Conservation (phyloP, 2,113 vertebrate species). For the Tautogolabrus adspersus region DNA sequence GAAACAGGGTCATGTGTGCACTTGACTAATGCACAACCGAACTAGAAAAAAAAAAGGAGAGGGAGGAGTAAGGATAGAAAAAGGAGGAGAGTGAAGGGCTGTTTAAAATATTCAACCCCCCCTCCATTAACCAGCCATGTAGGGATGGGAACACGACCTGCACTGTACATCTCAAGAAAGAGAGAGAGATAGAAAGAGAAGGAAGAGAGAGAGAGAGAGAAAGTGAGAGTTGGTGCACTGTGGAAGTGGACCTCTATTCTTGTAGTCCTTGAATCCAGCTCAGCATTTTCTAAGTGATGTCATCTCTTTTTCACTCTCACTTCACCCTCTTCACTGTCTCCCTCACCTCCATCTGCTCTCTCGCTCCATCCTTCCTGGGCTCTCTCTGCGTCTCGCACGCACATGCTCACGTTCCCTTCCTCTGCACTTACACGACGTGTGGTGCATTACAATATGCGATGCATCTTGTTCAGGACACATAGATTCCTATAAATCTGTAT, state of each 20-base stretch:
- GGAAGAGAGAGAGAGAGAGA: background rate
- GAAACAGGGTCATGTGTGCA: slow-evolving; percentile 80
- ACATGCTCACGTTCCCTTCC: slow-evolving; percentile 47
- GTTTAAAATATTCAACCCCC: slow-evolving; percentile 84
- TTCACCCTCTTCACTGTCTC: slow-evolving; percentile 53
- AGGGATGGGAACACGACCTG: slow-evolving; percentile 70
- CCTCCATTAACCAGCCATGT: slow-evolving; percentile 80
- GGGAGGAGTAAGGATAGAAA: slow-evolving; percentile 46
- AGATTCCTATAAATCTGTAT: slow-evolving; percentile 50
- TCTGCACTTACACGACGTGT: slow-evolving; percentile 42
- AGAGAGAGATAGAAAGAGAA: background rate
- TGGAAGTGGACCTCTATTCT: slow-evolving; percentile 68
- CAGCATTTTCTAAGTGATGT: slow-evolving; percentile 80
- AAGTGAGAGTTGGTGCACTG: slow-evolving; percentile 33
- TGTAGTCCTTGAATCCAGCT: slow-evolving; percentile 75
- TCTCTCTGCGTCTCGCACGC: slow-evolving; percentile 55
- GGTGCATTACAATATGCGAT: slow-evolving; percentile 49
- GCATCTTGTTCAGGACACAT: slow-evolving; percentile 37
- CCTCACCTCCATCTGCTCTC: slow-evolving; percentile 68
- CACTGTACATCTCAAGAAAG: slow-evolving; percentile 73
- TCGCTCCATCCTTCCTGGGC: slow-evolving; percentile 49
- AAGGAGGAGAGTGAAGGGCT: slow-evolving; percentile 65
- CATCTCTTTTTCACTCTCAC: slow-evolving; percentile 69
- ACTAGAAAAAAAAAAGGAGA: slow-evolving; percentile 32
- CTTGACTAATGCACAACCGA: slow-evolving; percentile 77